phyloP scores from a whole-genome alignment of 64 coral and sea anemone species.

The Montipora sp. region DNA sequence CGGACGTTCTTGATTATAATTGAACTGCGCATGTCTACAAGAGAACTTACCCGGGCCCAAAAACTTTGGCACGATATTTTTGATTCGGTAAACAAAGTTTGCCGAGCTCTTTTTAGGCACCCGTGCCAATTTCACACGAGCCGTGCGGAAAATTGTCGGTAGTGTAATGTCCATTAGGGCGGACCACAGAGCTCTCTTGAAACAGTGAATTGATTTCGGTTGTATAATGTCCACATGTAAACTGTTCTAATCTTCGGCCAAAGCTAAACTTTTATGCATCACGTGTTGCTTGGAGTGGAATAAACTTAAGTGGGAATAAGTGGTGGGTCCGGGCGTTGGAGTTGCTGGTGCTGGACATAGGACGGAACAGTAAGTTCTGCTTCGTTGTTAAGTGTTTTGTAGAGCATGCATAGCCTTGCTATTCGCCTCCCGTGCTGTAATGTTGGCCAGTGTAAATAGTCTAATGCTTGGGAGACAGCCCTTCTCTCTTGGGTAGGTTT shows the following conservation, averaged over 20 bases:
- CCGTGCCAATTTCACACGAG: too few species aligned
- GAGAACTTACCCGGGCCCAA: too few species aligned
- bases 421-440: slow-evolving; percentile 18
- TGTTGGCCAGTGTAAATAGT: slow-evolving; percentile 9
- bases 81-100: too few species aligned
- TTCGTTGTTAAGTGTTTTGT: background rate
- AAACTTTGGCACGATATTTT: too few species aligned
- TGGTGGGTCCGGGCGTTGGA: background rate
- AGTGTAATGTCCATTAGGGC: too few species aligned
- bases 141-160: too few species aligned
- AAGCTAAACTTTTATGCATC: background rate
- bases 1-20: too few species aligned
- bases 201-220: too few species aligned
- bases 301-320: background rate
- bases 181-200: too few species aligned
- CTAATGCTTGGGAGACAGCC: background rate
- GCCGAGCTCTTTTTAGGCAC: too few species aligned
- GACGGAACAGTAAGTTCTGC: background rate
- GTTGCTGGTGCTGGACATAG: background rate
- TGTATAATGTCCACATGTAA: too few species aligned
- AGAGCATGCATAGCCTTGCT: background rate
- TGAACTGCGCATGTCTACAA: too few species aligned
- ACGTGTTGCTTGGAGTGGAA: background rate
- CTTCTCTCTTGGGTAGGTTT: background rate
- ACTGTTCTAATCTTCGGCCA: background rate